These are phyloP conservation scores for Prunella strophiata DNA, from an alignment of 2,797 vertebrate species.

Conservation along the genomic window DNA sequence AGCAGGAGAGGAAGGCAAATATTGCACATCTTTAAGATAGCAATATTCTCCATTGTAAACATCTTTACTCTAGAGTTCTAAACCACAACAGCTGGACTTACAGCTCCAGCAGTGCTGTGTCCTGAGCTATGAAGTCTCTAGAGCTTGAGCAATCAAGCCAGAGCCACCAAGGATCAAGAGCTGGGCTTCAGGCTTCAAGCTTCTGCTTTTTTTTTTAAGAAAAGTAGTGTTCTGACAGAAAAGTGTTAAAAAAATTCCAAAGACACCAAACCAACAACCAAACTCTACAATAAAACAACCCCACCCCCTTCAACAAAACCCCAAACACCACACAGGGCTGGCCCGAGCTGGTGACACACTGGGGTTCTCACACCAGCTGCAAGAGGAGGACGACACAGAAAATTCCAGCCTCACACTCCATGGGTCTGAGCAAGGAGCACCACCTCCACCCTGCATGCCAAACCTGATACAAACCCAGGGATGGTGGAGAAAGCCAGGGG, in stretches of 20 bases:
- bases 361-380: background rate
- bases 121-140: background rate
- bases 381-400: background rate
- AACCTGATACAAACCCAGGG: accelerated
- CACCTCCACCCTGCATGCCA: accelerated
- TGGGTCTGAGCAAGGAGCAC: background rate
- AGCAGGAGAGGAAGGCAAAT: background rate
- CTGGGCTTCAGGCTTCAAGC: background rate
- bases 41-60: background rate
- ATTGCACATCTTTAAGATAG: background rate
- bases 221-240: background rate
- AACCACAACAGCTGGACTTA: background rate
- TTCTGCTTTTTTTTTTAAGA: background rate
- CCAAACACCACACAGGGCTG: background rate
- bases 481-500: background rate
- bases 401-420: background rate
- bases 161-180: accelerated
- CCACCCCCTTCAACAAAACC: background rate
- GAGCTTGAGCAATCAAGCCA: background rate
- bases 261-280: background rate
- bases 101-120: background rate
- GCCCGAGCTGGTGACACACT: background rate
- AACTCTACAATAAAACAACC: background rate
- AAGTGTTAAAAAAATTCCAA: background rate
- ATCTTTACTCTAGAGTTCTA: background rate